Percentiles rank a stretch among this genome's conserved stretches.
These are phyloP conservation scores for Nicator chloris DNA, from an alignment of 2,113 vertebrate species.

Conservation along the genomic window DNA sequence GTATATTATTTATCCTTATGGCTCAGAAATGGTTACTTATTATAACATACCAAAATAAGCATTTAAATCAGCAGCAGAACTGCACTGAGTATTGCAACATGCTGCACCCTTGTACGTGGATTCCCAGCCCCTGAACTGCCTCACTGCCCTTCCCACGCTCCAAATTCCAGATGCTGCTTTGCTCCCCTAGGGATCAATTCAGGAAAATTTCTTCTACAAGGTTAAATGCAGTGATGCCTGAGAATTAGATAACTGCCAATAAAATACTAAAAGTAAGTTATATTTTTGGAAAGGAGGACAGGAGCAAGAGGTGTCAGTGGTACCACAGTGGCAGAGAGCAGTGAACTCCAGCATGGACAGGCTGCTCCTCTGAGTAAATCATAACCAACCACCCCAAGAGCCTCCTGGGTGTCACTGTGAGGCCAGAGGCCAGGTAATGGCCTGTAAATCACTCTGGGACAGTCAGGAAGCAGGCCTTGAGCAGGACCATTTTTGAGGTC, in stretches of 20 bases:
- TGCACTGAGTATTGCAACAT: fast-evolving
- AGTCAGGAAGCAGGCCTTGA: background rate
- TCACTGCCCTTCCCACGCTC: background rate
- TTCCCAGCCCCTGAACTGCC: background rate
- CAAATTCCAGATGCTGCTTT: background rate
- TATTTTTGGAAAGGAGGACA: background rate
- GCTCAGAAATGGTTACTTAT: background rate
- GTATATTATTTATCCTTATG: background rate
- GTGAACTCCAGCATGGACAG: background rate
- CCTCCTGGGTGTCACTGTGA: background rate
- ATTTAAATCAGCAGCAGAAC: background rate
- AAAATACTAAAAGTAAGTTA: background rate
- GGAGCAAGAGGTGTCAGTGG: background rate
- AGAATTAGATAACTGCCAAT: background rate
- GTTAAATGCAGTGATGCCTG: background rate
- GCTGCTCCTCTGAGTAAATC: background rate
- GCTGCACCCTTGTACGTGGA: fast-evolving
- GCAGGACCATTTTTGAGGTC: background rate
- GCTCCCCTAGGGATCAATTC: background rate
- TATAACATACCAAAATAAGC: background rate
- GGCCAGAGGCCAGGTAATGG: background rate
- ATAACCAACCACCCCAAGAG: background rate
- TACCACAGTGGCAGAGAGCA: background rate
- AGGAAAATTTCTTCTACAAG: background rate
- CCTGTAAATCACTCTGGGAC: background rate